A percentile compares a stretch with the other conserved stretches of the same genome.
Conservation (phyloP, 2,888 invertebrate species). For the Chalcis sispes region DNA sequence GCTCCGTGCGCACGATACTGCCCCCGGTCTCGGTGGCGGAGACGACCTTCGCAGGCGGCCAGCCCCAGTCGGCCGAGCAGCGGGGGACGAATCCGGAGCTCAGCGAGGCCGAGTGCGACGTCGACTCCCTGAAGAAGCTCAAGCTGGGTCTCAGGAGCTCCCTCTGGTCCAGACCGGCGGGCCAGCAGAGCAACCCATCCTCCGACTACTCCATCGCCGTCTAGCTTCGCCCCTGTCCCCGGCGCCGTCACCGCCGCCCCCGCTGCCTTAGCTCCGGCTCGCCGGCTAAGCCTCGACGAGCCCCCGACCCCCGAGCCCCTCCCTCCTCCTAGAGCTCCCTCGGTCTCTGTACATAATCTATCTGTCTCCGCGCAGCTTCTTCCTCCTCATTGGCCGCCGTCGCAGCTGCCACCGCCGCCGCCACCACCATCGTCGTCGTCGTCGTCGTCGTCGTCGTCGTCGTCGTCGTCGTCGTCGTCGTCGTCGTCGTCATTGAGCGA, state of each 20-base stretch:
- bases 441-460: too few relatives aligned
- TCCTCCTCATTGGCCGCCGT: too few relatives aligned
- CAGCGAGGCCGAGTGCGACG: slow-evolving; percentile 83
- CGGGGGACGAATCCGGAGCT: slow-evolving; percentile 62
- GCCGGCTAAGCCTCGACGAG: slow-evolving; percentile 5
- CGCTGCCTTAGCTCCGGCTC: slow-evolving; percentile 21
- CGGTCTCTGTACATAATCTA: slow-evolving; percentile 20
- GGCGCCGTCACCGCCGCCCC: not conserved
- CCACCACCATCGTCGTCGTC: too few relatives aligned
- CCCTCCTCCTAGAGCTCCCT: not conserved
- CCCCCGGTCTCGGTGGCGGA: slow-evolving; percentile 81
- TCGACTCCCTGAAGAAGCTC: slow-evolving; percentile 85
- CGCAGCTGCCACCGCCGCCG: too few relatives aligned
- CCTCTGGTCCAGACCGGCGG: slow-evolving; percentile 82
- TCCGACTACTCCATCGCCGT: slow-evolving; percentile 87
- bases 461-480: too few relatives aligned
- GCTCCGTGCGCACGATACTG: slow-evolving; percentile 80
- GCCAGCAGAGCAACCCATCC: slow-evolving; percentile 77
- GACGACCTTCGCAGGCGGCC: slow-evolving; percentile 77
- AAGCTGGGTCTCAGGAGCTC: slow-evolving; percentile 84
- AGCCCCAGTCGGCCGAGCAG: slow-evolving; percentile 62
- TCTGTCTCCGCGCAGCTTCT: not conserved
- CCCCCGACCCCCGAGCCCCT: too few relatives aligned
- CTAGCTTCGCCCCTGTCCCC: slow-evolving; percentile 73
- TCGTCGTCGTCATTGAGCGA: too few relatives aligned